phyloP scores from a whole-genome alignment of 2,888 invertebrate species.

The Leucophenga montana region DNA sequence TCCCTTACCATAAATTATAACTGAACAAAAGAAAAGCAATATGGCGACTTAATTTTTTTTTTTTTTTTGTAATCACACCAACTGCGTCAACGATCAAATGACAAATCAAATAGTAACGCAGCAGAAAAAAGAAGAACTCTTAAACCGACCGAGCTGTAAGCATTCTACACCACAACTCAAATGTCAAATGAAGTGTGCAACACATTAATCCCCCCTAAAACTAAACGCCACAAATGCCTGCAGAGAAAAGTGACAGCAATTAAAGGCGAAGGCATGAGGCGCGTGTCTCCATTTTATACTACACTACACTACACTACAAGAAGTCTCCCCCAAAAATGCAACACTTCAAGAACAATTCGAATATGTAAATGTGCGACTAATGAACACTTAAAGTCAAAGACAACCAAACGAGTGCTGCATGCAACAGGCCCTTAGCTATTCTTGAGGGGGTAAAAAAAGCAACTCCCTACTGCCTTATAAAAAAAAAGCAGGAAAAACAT shows the following conservation, averaged over 20 bases:
- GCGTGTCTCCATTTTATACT: background rate
- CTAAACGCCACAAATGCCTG: constrained; percentile 2
- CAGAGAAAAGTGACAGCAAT: constrained; percentile 52
- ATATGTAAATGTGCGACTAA: constrained; percentile 71
- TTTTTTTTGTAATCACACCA: constrained; percentile 56
- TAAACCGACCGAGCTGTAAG: background rate
- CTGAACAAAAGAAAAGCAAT: background rate
- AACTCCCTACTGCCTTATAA: constrained; percentile 15
- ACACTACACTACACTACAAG: no score
- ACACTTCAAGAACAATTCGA: constrained; percentile 54
- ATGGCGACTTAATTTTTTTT: constrained; percentile 48
- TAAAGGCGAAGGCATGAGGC: constrained; percentile 46
- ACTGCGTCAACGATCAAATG: constrained; percentile 64
- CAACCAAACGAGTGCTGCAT: background rate
- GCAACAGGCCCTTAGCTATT: background rate
- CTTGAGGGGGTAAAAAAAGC: background rate
- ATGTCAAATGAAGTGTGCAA: constrained; percentile 69
- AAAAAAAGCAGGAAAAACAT: background rate
- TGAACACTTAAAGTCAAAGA: constrained; percentile 62
- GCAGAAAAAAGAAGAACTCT: background rate
- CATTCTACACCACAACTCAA: constrained; percentile 36
- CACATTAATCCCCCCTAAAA: constrained; percentile 59
- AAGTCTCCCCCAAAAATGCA: background rate
- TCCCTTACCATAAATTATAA: no score
- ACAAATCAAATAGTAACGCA: constrained; percentile 62